Evolutionary conservation across 2,888 invertebrate species (phyloP), one percentile per base, ranked within the genome.

Genomic region (Azorinus chamasolen): DNA sequence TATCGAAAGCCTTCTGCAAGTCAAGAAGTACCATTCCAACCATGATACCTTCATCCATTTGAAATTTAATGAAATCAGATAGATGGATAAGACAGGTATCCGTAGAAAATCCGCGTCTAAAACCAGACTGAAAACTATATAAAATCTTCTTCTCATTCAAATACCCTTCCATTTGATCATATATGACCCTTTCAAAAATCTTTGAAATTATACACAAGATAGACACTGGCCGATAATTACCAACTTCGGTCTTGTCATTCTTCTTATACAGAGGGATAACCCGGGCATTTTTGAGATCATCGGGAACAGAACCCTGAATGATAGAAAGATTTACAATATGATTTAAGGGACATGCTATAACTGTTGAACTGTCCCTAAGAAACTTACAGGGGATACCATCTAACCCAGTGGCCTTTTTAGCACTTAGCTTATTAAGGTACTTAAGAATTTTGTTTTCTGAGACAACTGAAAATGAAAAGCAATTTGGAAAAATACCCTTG

Each of bases 201-300:
- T n/a, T n/a, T n/a, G n/a, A 41, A 22, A 64, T 45, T 51, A 64
- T 71, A 22, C 58, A 43, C 12, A 71, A 24, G 10, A 71, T 43
- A 5, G 63, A 63, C 12, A 64, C 53, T 20, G 71, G 64, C 8
- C 71, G 39, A 50, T 71, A 64, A 55, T 68, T 68, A 16, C 51
- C 68, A 25, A 59, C 45, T 10, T 51, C 32, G 0, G 45, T 45
- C 32, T 59, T 53, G 43, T 59, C 51, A 43, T 43, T 58, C 39
- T 65, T 65, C 18, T 32, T 32, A 32, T 32, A 10, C 32, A 32
- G 10, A 32, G 32, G 32, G 10, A 10, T 32, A 32, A 32, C 32
- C 10, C 32, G 4, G n/a, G 32, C 32, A 6, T 4, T 6, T 10
- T 32, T 32, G 32, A 32, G 32, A 32, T 4, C 4, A 10, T 32